Conservation (phyloP, 2,797 vertebrate genomes). For the Myotis vivesi region DNA sequence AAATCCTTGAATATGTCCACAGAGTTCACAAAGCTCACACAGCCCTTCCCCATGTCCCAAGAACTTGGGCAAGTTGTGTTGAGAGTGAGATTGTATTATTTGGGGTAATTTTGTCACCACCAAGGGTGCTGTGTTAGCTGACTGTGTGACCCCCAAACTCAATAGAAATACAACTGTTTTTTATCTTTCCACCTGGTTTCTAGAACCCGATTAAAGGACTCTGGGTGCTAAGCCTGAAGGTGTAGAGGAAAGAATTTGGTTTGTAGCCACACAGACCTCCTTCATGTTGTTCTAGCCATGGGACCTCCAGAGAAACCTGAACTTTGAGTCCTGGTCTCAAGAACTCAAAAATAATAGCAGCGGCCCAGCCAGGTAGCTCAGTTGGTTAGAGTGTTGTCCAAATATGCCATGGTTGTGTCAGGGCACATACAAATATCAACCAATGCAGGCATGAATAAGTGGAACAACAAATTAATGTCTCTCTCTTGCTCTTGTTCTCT, state of each 20-base stretch:
- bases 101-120: neutral
- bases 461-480: neutral
- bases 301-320: neutral
- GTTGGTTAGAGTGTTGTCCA: accelerated
- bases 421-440: neutral
- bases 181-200: neutral
- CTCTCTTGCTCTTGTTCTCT: neutral
- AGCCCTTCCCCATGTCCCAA: neutral
- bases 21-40: neutral
- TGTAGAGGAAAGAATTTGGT: neutral
- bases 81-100: neutral
- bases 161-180: neutral
- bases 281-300: neutral
- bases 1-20: neutral
- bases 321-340: neutral
- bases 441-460: neutral
- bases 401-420: neutral
- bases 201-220: neutral
- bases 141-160: neutral
- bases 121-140: neutral
- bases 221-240: neutral
- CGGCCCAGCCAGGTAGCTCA: neutral
- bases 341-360: neutral
- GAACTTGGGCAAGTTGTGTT: neutral
- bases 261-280: neutral